Evolutionary conservation across 2,797 vertebrate genomes (phyloP).

Genomic region (Coluber constrictor): DNA sequence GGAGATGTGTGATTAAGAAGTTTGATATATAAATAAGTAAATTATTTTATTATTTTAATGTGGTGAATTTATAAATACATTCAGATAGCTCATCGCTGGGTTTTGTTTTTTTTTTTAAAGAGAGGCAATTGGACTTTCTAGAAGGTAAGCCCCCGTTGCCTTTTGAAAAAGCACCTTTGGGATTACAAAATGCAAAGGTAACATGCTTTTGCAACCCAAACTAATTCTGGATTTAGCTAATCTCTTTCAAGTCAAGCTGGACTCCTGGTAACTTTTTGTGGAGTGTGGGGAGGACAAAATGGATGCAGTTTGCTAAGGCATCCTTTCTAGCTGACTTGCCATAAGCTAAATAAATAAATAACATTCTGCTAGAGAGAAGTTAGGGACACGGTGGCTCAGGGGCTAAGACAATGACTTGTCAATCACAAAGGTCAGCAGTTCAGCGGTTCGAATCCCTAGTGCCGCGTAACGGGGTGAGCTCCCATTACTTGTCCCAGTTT

Average conservation of each 20-base stretch:
- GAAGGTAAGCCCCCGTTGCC: neutral
- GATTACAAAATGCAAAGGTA: neutral
- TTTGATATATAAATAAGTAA: neutral
- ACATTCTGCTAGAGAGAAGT: neutral
- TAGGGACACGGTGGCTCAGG: too few species aligned
- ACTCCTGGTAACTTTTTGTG: neutral
- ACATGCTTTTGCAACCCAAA: constrained; percentile 38
- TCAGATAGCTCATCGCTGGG: neutral
- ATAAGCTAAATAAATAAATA: neutral
- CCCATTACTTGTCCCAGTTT: too few species aligned
- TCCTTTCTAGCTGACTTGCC: neutral
- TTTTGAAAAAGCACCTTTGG: neutral
- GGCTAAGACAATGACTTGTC: too few species aligned
- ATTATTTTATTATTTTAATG: neutral
- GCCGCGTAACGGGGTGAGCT: too few species aligned
- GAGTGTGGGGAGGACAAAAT: neutral
- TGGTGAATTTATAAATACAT: neutral
- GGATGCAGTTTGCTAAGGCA: neutral
- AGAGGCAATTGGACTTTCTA: neutral
- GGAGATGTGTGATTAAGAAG: neutral
- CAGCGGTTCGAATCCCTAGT: too few species aligned
- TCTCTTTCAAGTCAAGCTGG: neutral
- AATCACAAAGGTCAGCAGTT: too few species aligned
- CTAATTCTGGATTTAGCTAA: constrained; percentile 25
- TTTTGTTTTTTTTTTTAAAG: too few species aligned